These are phyloP conservation scores for Pammene fasciana DNA, from an alignment of 2,888 invertebrate genomes.

Conservation along the genomic window DNA sequence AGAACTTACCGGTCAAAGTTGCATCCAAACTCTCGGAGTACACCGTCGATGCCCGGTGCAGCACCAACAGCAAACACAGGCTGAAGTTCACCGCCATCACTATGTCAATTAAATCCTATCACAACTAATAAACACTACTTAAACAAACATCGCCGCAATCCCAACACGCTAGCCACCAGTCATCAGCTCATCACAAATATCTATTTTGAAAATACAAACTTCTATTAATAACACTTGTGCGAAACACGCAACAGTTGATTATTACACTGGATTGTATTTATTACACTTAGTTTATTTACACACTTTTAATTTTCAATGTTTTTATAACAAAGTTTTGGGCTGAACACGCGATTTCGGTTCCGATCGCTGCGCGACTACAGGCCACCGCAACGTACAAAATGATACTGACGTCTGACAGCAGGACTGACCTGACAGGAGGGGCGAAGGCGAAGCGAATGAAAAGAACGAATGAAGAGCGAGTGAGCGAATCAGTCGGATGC, in stretches of 20 bases:
- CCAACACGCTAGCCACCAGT: constrained; percentile 55
- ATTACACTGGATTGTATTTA: constrained; percentile 20
- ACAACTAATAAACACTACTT: constrained; percentile 63
- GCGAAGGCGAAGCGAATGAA: constrained; percentile 44
- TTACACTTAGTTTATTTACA: constrained; percentile 18
- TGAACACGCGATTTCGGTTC: constrained; percentile 57
- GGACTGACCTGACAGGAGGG: constrained; percentile 37
- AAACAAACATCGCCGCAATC: constrained; percentile 61
- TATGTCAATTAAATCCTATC: constrained; percentile 65
- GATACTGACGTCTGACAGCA: constrained; percentile 59
- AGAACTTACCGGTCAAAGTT: constrained; percentile 68
- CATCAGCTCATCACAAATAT: constrained; percentile 68
- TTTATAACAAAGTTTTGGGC: constrained; percentile 20
- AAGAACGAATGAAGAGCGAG: constrained; percentile 43
- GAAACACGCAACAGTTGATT: constrained; percentile 12
- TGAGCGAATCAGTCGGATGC: constrained; percentile 55
- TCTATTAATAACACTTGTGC: constrained; percentile 35
- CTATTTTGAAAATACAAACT: constrained; percentile 37
- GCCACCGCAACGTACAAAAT: constrained; percentile 46
- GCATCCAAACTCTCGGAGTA: constrained; percentile 72
- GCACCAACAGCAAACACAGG: constrained; percentile 70
- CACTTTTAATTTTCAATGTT: constrained; percentile 33
- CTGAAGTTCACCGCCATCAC: constrained; percentile 77
- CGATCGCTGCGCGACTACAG: constrained; percentile 15
- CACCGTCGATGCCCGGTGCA: constrained; percentile 69